Conservation (phyloP, 2,797 vertebrate genomes). For the Novumbra hubbsi region DNA sequence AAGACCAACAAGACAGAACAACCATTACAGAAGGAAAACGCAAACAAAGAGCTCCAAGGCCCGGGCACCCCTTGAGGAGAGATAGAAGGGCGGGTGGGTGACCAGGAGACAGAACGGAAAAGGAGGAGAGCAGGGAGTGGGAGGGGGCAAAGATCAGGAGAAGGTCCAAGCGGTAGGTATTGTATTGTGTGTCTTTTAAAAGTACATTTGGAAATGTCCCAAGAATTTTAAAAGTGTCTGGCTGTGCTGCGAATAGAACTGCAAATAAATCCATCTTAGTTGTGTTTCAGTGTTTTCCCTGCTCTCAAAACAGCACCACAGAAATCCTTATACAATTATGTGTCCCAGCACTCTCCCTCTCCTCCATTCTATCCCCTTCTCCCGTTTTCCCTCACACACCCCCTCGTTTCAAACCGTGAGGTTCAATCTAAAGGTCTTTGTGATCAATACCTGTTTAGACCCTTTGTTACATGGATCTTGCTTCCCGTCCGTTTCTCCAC, state of each 20-base stretch:
- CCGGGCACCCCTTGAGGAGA: too few relatives aligned
- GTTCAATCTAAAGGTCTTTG: constrained; percentile 27
- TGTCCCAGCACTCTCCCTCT: not conserved
- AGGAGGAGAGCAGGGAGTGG: too few relatives aligned
- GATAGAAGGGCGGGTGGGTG: too few relatives aligned
- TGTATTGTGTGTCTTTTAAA: too few relatives aligned
- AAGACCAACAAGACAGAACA: too few relatives aligned
- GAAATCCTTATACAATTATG: not conserved
- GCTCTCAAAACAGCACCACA: not conserved
- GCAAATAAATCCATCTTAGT: constrained; percentile 32
- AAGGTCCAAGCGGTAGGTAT: too few relatives aligned
- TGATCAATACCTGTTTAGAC: constrained; percentile 60
- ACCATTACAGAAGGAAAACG: too few relatives aligned
- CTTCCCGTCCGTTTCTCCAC: not conserved
- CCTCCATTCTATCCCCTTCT: not conserved
- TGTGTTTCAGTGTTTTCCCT: constrained; percentile 20
- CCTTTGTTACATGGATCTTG: constrained; percentile 24
- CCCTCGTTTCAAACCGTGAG: not conserved
- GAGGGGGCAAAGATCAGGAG: too few relatives aligned
- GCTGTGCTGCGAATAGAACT: not conserved
- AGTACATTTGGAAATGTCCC: too few relatives aligned
- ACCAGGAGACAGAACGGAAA: too few relatives aligned
- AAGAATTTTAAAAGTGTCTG: not conserved
- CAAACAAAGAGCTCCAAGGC: too few relatives aligned
- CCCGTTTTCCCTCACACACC: not conserved